Evolutionary conservation across 2,797 vertebrate species (phyloP).

Genomic region (Paedocypris micromegethes): DNA sequence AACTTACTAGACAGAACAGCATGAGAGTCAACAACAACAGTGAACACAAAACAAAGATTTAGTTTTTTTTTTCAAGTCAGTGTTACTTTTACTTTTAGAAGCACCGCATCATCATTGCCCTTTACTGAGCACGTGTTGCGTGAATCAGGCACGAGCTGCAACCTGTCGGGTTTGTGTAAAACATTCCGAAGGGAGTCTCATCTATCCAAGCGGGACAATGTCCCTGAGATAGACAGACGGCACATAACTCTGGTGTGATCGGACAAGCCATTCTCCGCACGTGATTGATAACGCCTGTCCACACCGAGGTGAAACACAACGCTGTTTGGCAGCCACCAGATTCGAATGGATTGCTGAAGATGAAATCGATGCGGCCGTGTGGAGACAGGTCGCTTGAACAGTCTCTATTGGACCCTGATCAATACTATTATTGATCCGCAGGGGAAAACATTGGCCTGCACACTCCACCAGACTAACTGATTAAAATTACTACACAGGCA

Average conservation of each 20-base stretch:
- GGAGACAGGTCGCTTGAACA: slow-evolving; percentile 42
- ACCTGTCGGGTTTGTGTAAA: slow-evolving; percentile 42
- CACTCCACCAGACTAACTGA: slow-evolving; percentile 37
- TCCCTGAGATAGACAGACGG: slow-evolving; percentile 30
- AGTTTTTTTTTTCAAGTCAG: background rate
- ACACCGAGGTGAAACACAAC: slow-evolving; percentile 45
- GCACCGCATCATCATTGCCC: too few relatives aligned
- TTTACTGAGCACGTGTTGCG: background rate
- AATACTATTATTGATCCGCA: slow-evolving; percentile 53
- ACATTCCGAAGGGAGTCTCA: slow-evolving; percentile 35
- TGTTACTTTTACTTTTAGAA: too few relatives aligned
- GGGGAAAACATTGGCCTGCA: slow-evolving; percentile 37
- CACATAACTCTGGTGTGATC: slow-evolving; percentile 39
- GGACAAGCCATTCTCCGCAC: slow-evolving; percentile 33
- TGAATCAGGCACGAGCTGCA: background rate
- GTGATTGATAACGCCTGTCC: slow-evolving; percentile 52
- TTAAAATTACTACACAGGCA: slow-evolving; percentile 38
- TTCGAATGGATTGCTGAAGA: slow-evolving; percentile 46
- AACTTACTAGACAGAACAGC: background rate
- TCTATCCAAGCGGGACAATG: slow-evolving; percentile 38
- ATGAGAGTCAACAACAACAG: too few relatives aligned
- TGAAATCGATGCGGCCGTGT: slow-evolving; percentile 47
- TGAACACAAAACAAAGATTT: background rate
- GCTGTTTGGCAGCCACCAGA: slow-evolving; percentile 35
- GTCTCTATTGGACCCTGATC: slow-evolving; percentile 50